Base-by-base conservation (phyloP, 2,888 invertebrate species). In the Oscheius sp. region DNA sequence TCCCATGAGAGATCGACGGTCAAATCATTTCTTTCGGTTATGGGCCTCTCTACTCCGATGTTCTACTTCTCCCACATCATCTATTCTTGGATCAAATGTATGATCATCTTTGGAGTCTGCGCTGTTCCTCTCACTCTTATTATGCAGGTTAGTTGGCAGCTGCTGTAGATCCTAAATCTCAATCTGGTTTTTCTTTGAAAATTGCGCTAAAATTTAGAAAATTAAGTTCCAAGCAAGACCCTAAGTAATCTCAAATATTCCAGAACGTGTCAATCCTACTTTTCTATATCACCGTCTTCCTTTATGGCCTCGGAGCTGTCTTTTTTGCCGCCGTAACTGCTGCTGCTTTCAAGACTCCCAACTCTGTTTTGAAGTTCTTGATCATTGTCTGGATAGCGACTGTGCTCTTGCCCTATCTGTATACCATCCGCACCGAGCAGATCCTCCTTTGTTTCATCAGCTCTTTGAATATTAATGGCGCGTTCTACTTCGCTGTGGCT, bases 31-130 rank as follows among this genome's bases (percentile, higher is more conserved):
- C 71, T 85, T 61, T 74, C 79, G 48, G 84, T 83, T 20, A 85
- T 84, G 84, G 85, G 85, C 10, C 75, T 85, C 6, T 72, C 78
- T 12, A 71, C 82, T 6, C 65, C 74, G 20, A 79, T 82, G 68
- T 85, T 84, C 70, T 84, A 82, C 65, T 66, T 69, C 25, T 78
- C 84, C 0, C 84, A 84, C 61, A 77, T 82, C 45, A 20, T 79
- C 12, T 74, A 80, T 52, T 82, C 80, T 3, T 75, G 77, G 61
- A 12, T 77, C n/a, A 84, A 84, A 64, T 73, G 79, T 29, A 37
- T 72, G 12, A 50, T 83, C 45, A 74, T 80, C n/a, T 70, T 84
- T 34, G 25, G 70, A 6, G 66, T 78, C 50, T 76, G 76, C 37
- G 69, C 80, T 27, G 66, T 75, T 25, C 78, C 76, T 3, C 58